Percentiles rank a stretch among this genome's conserved stretches.
phyloP scores from a whole-genome alignment of 2,113 vertebrate species.

The Oreocharis arfaki region DNA sequence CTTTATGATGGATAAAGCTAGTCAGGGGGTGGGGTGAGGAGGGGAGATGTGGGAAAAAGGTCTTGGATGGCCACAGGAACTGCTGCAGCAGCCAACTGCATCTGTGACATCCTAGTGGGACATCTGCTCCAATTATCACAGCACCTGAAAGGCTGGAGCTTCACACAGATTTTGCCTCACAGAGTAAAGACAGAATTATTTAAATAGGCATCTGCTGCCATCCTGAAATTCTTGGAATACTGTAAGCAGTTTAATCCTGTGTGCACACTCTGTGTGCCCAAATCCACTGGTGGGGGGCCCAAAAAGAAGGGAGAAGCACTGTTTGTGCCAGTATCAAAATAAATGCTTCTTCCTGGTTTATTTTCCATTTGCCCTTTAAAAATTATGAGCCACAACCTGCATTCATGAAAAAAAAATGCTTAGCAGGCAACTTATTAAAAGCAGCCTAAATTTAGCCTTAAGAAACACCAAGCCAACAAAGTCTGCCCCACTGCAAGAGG shows the following conservation, averaged over 20 bases:
- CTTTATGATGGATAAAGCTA: background rate
- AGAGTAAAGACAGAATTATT: background rate
- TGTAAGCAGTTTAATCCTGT: background rate
- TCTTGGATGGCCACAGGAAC: background rate
- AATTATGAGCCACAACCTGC: background rate
- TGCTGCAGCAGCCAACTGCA: background rate
- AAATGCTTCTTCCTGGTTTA: background rate
- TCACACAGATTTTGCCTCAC: background rate
- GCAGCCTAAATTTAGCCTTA: background rate
- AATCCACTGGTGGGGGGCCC: background rate
- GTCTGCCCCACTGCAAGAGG: background rate
- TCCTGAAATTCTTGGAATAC: background rate
- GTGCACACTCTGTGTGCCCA: background rate
- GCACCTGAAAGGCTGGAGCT: background rate
- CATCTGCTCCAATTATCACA: background rate
- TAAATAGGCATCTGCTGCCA: background rate
- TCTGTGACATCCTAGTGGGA: background rate
- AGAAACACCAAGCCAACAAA: background rate
- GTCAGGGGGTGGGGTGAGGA: rapidly evolving
- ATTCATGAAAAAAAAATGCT: background rate
- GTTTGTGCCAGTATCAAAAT: background rate
- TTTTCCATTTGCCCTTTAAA: background rate
- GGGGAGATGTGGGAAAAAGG: background rate
- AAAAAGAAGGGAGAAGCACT: background rate
- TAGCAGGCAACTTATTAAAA: background rate